Conservation (phyloP, 2,113 vertebrate species). For the Dipodomys spectabilis region DNA sequence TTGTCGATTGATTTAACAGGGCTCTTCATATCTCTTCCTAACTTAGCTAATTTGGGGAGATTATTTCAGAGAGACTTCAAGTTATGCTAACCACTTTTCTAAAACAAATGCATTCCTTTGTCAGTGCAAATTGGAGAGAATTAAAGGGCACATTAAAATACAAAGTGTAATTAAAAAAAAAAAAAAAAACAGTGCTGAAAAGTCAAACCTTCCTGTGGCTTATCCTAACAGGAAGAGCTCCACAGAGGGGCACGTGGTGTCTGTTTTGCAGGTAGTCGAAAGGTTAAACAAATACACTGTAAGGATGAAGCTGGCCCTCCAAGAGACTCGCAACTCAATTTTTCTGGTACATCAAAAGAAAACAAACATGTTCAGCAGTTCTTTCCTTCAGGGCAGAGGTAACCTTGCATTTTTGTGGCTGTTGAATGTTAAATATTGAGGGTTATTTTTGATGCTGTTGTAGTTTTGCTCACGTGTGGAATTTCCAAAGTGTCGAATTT, state of each 20-base stretch:
- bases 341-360: slow-evolving; percentile 2
- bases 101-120: slow-evolving; percentile 53
- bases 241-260: not conserved
- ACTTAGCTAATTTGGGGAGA: slow-evolving; percentile 38
- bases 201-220: slow-evolving; percentile 36
- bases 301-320: not conserved
- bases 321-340: not conserved
- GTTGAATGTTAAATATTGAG: not conserved
- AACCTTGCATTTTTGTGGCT: not conserved
- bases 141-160: slow-evolving; percentile 74
- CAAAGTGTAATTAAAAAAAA: slow-evolving; percentile 12
- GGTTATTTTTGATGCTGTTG: not conserved
- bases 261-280: slow-evolving; percentile 34
- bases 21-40: not conserved
- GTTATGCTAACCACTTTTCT: slow-evolving; percentile 15
- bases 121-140: slow-evolving; percentile 53
- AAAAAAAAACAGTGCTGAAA: not conserved
- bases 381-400: not conserved
- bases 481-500: not conserved
- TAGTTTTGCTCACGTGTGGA: not conserved
- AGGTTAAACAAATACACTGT: slow-evolving; percentile 56
- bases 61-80: slow-evolving; percentile 61
- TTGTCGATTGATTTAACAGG: slow-evolving; percentile 35
- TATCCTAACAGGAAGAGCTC: not conserved
- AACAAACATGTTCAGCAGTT: not conserved